These are phyloP conservation scores for Aphodius granarius DNA, from an alignment of 2,888 invertebrate species.

Conservation along the genomic window DNA sequence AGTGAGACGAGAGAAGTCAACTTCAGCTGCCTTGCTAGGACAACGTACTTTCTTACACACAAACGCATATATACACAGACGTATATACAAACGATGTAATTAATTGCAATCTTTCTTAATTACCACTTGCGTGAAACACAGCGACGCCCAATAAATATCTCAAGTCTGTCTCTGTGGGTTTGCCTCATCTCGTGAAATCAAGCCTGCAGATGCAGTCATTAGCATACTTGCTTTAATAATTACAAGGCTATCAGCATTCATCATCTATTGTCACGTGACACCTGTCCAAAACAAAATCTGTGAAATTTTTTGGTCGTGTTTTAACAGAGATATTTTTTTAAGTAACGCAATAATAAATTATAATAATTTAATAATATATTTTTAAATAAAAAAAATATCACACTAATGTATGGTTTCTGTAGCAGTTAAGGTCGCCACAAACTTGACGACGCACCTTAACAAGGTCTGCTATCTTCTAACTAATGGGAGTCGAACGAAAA, in stretches of 20 bases:
- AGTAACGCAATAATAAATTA: background rate
- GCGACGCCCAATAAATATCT: conserved; percentile 26
- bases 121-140: conserved; percentile 24
- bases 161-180: conserved; percentile 26
- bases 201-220: conserved; percentile 31
- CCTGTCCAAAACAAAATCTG: conserved; percentile 28
- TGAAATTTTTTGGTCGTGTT: conserved; percentile 24
- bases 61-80: conserved; percentile 4
- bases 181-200: conserved; percentile 23
- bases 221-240: conserved; percentile 37
- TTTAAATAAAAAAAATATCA: no score
- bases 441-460: no score
- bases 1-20: conserved; percentile 11
- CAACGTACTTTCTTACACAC: no score
- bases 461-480: no score
- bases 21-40: conserved; percentile 5
- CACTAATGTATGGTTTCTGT: no score
- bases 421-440: no score
- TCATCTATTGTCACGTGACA: conserved; percentile 39
- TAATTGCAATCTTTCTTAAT: conserved; percentile 26
- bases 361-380: no score
- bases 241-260: conserved; percentile 38
- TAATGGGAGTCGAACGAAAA: no score
- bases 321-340: conserved; percentile 1
- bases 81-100: conserved; percentile 13